Evolutionary conservation across 2,797 vertebrate species (phyloP).

Genomic region (Poecilia gillii): DNA sequence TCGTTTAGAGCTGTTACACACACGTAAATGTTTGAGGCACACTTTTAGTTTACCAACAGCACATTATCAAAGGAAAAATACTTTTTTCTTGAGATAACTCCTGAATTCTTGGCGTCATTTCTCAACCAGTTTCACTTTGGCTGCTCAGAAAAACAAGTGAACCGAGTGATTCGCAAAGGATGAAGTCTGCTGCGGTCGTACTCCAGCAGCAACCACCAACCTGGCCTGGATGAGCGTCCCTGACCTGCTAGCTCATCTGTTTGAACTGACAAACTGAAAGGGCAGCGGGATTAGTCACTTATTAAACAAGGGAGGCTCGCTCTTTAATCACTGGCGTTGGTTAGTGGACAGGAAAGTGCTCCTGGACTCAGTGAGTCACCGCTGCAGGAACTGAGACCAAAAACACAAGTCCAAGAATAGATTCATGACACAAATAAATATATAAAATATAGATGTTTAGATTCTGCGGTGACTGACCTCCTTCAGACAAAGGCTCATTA

Average conservation of each 20-base stretch:
- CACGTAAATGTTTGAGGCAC: background rate
- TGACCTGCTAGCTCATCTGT: constrained; percentile 60
- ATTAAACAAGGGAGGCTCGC: constrained; percentile 53
- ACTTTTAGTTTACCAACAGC: background rate
- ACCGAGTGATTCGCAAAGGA: background rate
- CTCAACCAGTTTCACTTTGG: background rate
- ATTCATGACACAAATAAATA: background rate
- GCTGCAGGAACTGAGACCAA: background rate
- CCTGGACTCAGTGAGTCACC: background rate
- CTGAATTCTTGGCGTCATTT: background rate
- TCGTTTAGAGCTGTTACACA: no score
- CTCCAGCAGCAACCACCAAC: constrained; percentile 16
- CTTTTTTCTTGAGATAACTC: background rate
- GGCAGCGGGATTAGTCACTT: constrained; percentile 66
- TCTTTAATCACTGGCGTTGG: constrained; percentile 64
- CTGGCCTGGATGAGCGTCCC: constrained; percentile 56
- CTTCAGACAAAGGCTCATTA: constrained; percentile 26
- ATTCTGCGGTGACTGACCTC: background rate
- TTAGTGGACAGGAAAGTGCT: constrained; percentile 42
- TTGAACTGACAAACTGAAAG: constrained; percentile 69
- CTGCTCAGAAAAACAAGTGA: background rate
- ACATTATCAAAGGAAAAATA: background rate
- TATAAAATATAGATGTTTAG: constrained; percentile 3
- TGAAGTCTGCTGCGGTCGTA: constrained; percentile 5
- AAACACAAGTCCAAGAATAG: constrained; percentile 16